These are phyloP conservation scores for Aix galericulata DNA, from an alignment of 2,113 vertebrate genomes.

Conservation along the genomic window DNA sequence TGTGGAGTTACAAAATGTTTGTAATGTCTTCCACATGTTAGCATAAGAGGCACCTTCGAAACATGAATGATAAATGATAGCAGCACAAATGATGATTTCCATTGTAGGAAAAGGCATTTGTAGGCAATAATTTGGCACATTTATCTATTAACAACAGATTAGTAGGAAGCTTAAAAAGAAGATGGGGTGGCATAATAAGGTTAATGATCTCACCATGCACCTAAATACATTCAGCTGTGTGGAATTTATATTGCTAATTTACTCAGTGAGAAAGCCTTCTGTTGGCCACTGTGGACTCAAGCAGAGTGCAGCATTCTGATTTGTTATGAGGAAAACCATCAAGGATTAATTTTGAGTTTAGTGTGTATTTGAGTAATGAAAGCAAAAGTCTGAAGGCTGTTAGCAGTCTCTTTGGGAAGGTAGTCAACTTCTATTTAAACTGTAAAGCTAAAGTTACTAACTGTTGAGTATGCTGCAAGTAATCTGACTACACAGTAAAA, in stretches of 20 bases:
- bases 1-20: not conserved
- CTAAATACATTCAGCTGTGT: not conserved
- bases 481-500: not conserved
- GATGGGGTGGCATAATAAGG: not conserved
- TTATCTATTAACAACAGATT: conserved; percentile 16
- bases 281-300: not conserved
- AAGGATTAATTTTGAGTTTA: not conserved
- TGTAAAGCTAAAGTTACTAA: not conserved
- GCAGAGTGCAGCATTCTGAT: not conserved
- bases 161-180: conserved; percentile 17
- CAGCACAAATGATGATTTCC: not conserved
- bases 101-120: not conserved
- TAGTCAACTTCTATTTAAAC: not conserved
- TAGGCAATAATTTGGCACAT: not conserved
- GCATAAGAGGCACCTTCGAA: not conserved
- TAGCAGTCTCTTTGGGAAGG: not conserved
- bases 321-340: not conserved
- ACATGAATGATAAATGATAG: not conserved
- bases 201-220: not conserved
- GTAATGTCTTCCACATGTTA: not conserved
- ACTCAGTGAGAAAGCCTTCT: not conserved
- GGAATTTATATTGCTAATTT: conserved; percentile 31
- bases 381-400: not conserved
- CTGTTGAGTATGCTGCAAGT: not conserved
- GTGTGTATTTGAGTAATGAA: not conserved